These are phyloP conservation scores for Lissonota sp. DNA, from an alignment of 2,888 invertebrate species.

Conservation along the genomic window DNA sequence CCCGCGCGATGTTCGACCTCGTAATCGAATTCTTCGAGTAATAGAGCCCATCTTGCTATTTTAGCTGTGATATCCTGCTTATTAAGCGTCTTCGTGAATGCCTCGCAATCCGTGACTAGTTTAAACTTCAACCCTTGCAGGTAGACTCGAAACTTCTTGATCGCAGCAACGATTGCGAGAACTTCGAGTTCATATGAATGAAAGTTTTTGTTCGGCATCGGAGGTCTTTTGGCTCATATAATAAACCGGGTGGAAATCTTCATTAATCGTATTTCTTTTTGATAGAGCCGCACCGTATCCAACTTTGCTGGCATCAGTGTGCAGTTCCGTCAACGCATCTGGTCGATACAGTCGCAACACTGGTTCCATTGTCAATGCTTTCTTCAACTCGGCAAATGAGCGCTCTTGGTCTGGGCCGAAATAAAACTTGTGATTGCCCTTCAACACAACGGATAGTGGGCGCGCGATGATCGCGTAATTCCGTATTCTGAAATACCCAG, in stretches of 20 bases:
- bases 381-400: slow-evolving; percentile 50
- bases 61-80: slow-evolving; percentile 55
- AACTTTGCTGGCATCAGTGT: slow-evolving; percentile 1
- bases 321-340: slow-evolving; percentile 35
- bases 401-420: slow-evolving; percentile 36
- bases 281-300: slow-evolving; percentile 68
- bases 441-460: slow-evolving; percentile 70
- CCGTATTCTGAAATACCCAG: neutral
- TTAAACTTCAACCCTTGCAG: slow-evolving; percentile 69
- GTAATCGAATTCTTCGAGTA: slow-evolving; percentile 29
- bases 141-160: slow-evolving; percentile 68
- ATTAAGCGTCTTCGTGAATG: slow-evolving; percentile 47
- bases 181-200: slow-evolving; percentile 69
- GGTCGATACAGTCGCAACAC: slow-evolving; percentile 45
- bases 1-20: slow-evolving; percentile 66
- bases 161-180: slow-evolving; percentile 68
- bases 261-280: slow-evolving; percentile 62
- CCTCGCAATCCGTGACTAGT: slow-evolving; percentile 68
- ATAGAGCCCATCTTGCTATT: slow-evolving; percentile 65
- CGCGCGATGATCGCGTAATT: slow-evolving; percentile 65
- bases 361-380: slow-evolving; percentile 33
- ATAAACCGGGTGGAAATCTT: slow-evolving; percentile 67
- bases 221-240: slow-evolving; percentile 70
- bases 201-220: slow-evolving; percentile 67
- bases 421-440: slow-evolving; percentile 59